phyloP scores from a whole-genome alignment of 2,888 invertebrate species.

The Icerya purchasi region DNA sequence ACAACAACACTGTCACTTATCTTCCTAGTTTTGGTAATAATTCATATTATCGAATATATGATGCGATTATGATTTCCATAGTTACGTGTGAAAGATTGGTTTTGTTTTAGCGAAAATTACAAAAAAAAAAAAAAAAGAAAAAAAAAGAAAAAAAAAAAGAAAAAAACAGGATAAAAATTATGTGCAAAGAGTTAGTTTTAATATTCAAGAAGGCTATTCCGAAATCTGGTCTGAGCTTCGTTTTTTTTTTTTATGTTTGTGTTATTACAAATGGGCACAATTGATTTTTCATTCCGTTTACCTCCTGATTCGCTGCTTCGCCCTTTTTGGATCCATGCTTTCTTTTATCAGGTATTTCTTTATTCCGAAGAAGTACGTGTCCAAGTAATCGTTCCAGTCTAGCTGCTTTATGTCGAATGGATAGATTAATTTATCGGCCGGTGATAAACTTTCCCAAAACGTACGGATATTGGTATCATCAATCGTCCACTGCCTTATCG shows the following conservation, averaged over 20 bases:
- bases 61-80: no score
- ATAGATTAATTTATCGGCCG: conserved; percentile 38
- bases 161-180: neutral
- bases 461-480: conserved; percentile 36
- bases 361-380: conserved; percentile 45
- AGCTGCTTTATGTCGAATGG: conserved; percentile 47
- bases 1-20: no score
- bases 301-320: conserved; percentile 25
- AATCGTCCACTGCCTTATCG: conserved; percentile 53
- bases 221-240: no score
- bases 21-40: no score
- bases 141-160: neutral
- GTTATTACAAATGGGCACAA: no score
- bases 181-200: no score
- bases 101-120: no score
- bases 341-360: conserved; percentile 61
- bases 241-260: no score
- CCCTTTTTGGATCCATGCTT: conserved; percentile 46
- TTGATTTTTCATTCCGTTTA: neutral
- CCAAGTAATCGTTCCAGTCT: conserved; percentile 52
- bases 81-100: no score
- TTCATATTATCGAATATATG: no score
- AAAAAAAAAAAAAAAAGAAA: neutral
- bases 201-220: no score
- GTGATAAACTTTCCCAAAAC: conserved; percentile 34